Conservation (phyloP, 1,140 invertebrate species). For the Brachionus paranguensis region DNA sequence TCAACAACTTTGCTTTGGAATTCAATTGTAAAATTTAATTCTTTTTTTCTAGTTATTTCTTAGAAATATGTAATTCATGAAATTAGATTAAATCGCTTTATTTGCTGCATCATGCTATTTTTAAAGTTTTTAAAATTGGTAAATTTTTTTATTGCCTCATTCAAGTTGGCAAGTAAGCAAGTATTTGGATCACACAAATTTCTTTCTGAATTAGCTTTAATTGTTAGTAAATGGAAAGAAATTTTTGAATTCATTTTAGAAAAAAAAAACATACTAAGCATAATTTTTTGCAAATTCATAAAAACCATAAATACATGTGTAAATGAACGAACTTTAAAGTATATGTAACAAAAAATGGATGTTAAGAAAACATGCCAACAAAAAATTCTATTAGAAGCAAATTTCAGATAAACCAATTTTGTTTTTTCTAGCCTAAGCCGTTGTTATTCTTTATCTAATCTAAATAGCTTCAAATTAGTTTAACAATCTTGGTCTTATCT, state of each 20-base stretch:
- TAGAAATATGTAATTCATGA: too few species aligned
- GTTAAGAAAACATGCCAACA: neutral
- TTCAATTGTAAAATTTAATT: too few species aligned
- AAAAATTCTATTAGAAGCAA: neutral
- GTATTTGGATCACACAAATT: neutral
- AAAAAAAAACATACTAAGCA: neutral
- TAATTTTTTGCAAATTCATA: neutral
- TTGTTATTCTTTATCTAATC: neutral
- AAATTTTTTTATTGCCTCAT: too few species aligned
- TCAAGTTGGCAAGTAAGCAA: too few species aligned
- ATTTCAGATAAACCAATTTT: neutral
- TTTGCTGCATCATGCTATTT: too few species aligned
- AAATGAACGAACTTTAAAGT: neutral
- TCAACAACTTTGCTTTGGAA: too few species aligned
- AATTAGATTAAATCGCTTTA: too few species aligned
- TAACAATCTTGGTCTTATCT: neutral
- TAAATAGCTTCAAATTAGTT: neutral
- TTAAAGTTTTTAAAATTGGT: too few species aligned
- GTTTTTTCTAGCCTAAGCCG: neutral
- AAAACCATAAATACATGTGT: neutral
- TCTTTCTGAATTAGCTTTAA: neutral
- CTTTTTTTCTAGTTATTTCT: too few species aligned
- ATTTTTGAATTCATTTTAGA: neutral
- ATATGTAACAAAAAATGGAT: neutral
- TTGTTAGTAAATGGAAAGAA: neutral